These are phyloP conservation scores for Tholera decimalis DNA, from an alignment of 2,888 invertebrate genomes.

Conservation along the genomic window DNA sequence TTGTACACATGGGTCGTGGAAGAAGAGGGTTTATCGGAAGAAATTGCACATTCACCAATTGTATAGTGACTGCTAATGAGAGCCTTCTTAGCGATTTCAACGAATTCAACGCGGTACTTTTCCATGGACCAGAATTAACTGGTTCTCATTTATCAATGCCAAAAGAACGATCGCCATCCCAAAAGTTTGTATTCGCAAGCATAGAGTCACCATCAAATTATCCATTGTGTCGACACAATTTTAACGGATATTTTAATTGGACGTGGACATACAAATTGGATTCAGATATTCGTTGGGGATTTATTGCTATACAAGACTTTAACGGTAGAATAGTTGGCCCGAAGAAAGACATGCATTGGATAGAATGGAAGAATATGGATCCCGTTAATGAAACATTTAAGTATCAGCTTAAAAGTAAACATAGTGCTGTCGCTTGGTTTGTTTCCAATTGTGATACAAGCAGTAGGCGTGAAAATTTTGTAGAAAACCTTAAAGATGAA, in stretches of 20 bases:
- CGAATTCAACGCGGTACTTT: conserved; percentile 79
- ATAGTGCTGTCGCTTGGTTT: conserved; percentile 73
- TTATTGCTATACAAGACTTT: conserved; percentile 76
- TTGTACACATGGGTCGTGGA: conserved; percentile 71
- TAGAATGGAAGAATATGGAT: conserved; percentile 71
- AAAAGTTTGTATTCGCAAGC: conserved; percentile 80
- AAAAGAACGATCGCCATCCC: conserved; percentile 70
- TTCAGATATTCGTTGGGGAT: conserved; percentile 81
- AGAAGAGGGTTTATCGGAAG: conserved; percentile 70
- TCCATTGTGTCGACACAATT: conserved; percentile 72
- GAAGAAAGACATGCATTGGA: conserved; percentile 77
- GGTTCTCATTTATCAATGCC: conserved; percentile 58
- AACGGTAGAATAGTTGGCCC: conserved; percentile 76
- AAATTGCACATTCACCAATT: conserved; percentile 78
- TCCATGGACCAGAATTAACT: conserved; percentile 76
- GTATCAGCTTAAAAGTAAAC: conserved; percentile 64
- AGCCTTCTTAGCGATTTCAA: conserved; percentile 68
- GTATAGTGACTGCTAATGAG: conserved; percentile 75
- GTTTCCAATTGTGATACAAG: conserved; percentile 67
- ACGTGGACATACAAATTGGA: conserved; percentile 83
- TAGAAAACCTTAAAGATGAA: conserved; percentile 45
- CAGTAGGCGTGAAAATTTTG: conserved; percentile 62
- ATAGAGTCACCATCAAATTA: conserved; percentile 81
- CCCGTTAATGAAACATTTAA: conserved; percentile 70
- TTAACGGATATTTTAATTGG: conserved; percentile 82